These are phyloP conservation scores for Nycticebus coucang DNA, from an alignment of 2,113 vertebrate genomes.

Conservation along the genomic window DNA sequence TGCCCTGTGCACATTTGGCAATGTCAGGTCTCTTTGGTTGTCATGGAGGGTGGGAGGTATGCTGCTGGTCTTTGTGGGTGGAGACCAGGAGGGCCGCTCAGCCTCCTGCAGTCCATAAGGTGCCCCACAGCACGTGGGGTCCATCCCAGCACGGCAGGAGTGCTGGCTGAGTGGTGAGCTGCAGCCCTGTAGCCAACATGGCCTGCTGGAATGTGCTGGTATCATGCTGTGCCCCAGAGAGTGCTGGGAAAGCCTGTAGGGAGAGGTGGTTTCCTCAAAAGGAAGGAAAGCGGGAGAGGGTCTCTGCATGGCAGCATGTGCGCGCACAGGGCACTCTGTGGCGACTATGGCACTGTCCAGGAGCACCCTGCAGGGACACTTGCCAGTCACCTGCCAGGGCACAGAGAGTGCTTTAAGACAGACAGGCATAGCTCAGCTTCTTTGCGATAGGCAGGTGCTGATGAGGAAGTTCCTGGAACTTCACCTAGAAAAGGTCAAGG, in stretches of 20 bases:
- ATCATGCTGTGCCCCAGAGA: fast-evolving
- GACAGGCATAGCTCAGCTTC: fast-evolving
- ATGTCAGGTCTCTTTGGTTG: background rate
- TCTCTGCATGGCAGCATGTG: fast-evolving
- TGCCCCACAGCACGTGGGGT: fast-evolving
- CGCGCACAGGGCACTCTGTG: fast-evolving
- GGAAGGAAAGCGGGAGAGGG: background rate
- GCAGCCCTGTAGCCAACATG: fast-evolving
- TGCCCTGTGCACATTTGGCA: background rate
- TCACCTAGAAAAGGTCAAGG: background rate
- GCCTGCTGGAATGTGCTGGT: background rate
- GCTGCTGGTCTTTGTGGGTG: background rate
- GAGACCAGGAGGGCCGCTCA: too few relatives aligned
- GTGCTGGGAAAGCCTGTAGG: background rate
- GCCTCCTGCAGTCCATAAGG: fast-evolving
- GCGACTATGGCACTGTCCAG: too few relatives aligned
- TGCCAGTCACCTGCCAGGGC: fast-evolving
- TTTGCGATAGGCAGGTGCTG: background rate
- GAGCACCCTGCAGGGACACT: background rate
- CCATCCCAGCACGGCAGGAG: fast-evolving
- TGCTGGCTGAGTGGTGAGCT: background rate
- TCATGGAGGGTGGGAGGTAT: background rate
- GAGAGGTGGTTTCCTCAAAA: background rate
- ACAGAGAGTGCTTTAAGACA: fast-evolving
- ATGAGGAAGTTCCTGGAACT: background rate